phyloP scores from a whole-genome alignment of 2,113 vertebrate genomes.

The Rhabdornis inornatus region DNA sequence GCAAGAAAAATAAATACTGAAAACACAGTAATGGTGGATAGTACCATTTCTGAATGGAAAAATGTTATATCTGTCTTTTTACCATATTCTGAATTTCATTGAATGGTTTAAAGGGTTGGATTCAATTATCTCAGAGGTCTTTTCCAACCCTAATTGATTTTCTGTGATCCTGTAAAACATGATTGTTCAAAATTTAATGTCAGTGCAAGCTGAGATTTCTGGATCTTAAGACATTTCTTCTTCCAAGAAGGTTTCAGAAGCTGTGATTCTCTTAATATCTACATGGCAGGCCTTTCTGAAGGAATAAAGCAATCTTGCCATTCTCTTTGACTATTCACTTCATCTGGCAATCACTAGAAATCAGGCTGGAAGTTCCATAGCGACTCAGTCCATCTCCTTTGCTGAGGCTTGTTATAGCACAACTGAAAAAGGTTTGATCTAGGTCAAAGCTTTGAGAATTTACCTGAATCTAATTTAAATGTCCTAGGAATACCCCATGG shows the following conservation, averaged over 20 bases:
- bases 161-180: not conserved
- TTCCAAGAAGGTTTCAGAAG: not conserved
- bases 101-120: not conserved
- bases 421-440: not conserved
- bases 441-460: not conserved
- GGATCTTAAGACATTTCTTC: not conserved
- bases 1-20: not conserved
- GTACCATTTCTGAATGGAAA: not conserved
- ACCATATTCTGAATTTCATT: not conserved
- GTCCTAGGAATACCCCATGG: not conserved
- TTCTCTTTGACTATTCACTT: not conserved
- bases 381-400: not conserved
- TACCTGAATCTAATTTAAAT: not conserved
- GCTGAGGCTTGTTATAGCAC: not conserved
- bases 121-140: not conserved
- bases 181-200: not conserved
- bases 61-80: not conserved
- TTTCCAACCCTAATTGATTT: not conserved
- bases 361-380: not conserved
- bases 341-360: not conserved
- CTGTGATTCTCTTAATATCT: not conserved
- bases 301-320: not conserved
- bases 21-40: not conserved
- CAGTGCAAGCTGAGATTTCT: not conserved
- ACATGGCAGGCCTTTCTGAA: not conserved